Percentiles rank a stretch among this genome's conserved stretches.
phyloP scores from a whole-genome alignment of 2,797 vertebrate species.

The Coregonus sp. region DNA sequence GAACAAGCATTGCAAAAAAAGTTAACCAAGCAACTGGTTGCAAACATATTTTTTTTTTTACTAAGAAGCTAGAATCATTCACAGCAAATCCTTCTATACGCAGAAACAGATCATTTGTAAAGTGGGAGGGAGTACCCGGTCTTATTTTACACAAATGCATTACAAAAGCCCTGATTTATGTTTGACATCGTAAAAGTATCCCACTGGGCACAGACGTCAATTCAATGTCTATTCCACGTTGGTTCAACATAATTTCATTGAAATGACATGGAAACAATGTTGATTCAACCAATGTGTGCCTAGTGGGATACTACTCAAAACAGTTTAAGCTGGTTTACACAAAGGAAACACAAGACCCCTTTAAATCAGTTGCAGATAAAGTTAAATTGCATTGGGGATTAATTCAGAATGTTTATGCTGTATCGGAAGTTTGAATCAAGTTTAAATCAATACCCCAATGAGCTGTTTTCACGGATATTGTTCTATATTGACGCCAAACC shows the following conservation, averaged over 20 bases:
- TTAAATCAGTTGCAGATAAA: neutral
- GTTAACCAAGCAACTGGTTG: neutral
- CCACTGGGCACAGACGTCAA: no score
- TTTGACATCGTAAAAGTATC: neutral
- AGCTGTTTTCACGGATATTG: neutral
- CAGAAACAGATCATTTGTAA: neutral
- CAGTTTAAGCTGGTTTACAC: neutral
- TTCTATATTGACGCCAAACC: neutral
- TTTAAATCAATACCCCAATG: neutral
- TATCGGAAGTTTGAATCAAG: neutral
- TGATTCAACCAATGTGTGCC: no score
- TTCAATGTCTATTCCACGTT: no score
- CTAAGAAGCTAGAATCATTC: neutral
- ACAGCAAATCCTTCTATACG: neutral
- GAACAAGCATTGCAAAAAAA: conserved; percentile 1
- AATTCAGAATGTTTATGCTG: neutral
- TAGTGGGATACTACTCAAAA: neutral
- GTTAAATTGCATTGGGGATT: neutral
- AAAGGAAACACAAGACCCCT: neutral
- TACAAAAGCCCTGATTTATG: conserved; percentile 14
- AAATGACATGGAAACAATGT: no score
- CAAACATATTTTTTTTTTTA: neutral
- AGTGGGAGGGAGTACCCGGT: neutral
- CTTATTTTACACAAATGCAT: neutral
- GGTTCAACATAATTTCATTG: no score